Conservation (phyloP, 1,140 invertebrate species). For the Sminthurinus signatus region DNA sequence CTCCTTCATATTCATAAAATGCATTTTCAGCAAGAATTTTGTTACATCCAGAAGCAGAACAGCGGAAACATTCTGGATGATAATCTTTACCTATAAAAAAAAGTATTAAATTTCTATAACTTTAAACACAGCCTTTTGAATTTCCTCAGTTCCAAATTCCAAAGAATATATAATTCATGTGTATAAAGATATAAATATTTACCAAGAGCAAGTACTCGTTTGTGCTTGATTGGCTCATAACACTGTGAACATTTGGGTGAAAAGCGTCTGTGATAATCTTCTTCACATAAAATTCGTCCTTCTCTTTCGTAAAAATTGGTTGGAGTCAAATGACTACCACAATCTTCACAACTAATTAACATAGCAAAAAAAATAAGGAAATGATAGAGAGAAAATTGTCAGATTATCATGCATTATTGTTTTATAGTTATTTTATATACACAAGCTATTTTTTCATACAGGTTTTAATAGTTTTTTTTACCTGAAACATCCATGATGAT, state of each 20-base stretch:
- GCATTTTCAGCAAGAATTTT: conserved; percentile 54
- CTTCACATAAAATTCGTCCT: conserved; percentile 54
- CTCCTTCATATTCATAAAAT: conserved; percentile 50
- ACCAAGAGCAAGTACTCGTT: no score
- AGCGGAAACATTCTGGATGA: conserved; percentile 57
- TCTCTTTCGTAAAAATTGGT: conserved; percentile 58
- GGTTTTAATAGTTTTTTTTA: no score
- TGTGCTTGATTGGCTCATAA: conserved; percentile 51
- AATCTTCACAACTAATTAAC: conserved; percentile 58
- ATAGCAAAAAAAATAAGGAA: no score
- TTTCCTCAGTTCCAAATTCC: no score
- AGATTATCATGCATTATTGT: no score
- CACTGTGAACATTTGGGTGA: conserved; percentile 61
- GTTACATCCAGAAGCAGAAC: conserved; percentile 54
- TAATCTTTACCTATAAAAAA: conserved; percentile 21
- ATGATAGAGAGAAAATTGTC: no score
- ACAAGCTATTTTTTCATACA: no score
- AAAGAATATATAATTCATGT: no score
- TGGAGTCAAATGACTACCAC: conserved; percentile 55
- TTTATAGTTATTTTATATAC: no score
- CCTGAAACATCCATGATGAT: conserved; percentile 52
- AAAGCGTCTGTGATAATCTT: conserved; percentile 58
- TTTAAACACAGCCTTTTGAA: no score
- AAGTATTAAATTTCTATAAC: no score
- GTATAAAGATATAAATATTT: no score